phyloP scores from a whole-genome alignment of 2,888 invertebrate species.

The Nemotelus nigrinus region DNA sequence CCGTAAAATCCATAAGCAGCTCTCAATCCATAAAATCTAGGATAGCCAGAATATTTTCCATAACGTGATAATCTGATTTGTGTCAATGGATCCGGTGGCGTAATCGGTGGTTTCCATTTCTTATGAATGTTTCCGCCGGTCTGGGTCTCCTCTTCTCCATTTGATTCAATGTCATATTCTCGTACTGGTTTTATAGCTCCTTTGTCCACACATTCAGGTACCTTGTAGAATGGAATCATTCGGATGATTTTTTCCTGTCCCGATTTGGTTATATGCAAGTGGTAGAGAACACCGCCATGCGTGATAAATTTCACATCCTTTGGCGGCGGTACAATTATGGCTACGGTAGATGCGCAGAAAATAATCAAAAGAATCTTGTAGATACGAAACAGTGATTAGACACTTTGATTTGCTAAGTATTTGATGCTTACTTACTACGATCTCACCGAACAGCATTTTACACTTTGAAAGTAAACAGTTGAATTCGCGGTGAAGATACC shows the following conservation, averaged over 20 bases:
- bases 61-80: constrained; percentile 46
- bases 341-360: neutral
- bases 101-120: constrained; percentile 3
- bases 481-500: neutral
- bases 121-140: neutral
- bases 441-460: neutral
- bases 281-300: constrained; percentile 26
- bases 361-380: constrained; percentile 13
- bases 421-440: constrained; percentile 6
- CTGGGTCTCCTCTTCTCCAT: neutral
- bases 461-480: neutral
- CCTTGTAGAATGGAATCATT: constrained; percentile 14
- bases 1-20: constrained; percentile 46
- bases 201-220: neutral
- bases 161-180: neutral
- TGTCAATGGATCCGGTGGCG: constrained; percentile 37
- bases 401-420: neutral
- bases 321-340: constrained; percentile 9
- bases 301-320: constrained; percentile 21
- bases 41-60: constrained; percentile 37
- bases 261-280: constrained; percentile 9
- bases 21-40: constrained; percentile 45
- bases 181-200: constrained; percentile 16
- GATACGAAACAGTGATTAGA: neutral
- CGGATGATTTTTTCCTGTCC: constrained; percentile 6